Percentiles rank a stretch among this genome's conserved stretches.
Conservation (phyloP, 2,113 vertebrate species). For the Orcinus orca region DNA sequence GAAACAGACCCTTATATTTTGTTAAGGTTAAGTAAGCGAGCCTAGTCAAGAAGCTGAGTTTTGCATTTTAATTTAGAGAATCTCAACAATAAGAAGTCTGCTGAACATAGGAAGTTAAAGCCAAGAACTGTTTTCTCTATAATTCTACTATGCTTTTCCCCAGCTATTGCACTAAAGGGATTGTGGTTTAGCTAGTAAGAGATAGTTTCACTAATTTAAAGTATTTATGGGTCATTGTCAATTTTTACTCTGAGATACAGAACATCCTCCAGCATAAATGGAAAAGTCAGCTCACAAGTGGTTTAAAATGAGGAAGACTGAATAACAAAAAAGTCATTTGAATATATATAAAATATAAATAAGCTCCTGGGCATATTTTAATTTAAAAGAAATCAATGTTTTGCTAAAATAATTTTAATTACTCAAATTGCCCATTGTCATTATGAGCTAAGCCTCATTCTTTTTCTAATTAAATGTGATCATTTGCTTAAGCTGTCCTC, state of each 20-base stretch:
- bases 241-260: constrained; percentile 57
- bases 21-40: constrained; percentile 75
- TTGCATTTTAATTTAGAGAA: constrained; percentile 73
- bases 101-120: constrained; percentile 60
- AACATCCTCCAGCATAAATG: constrained; percentile 51
- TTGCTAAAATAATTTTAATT: constrained; percentile 65
- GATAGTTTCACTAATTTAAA: constrained; percentile 51
- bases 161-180: constrained; percentile 1
- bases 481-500: constrained; percentile 2
- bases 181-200: constrained; percentile 15
- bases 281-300: neutral
- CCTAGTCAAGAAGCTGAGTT: constrained; percentile 63
- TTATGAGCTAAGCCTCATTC: neutral
- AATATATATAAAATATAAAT: constrained; percentile 3
- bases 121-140: constrained; percentile 37
- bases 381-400: constrained; percentile 42
- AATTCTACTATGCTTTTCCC: constrained; percentile 35
- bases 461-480: constrained; percentile 29
- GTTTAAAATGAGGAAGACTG: constrained; percentile 56
- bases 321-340: constrained; percentile 17
- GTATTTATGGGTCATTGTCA: constrained; percentile 32
- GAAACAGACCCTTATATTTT: constrained; percentile 73
- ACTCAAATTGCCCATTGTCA: neutral
- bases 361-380: constrained; percentile 36
- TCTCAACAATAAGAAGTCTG: constrained; percentile 62